Base-by-base conservation (phyloP, 2,888 invertebrate genomes). In the Loripinus fragilis region DNA sequence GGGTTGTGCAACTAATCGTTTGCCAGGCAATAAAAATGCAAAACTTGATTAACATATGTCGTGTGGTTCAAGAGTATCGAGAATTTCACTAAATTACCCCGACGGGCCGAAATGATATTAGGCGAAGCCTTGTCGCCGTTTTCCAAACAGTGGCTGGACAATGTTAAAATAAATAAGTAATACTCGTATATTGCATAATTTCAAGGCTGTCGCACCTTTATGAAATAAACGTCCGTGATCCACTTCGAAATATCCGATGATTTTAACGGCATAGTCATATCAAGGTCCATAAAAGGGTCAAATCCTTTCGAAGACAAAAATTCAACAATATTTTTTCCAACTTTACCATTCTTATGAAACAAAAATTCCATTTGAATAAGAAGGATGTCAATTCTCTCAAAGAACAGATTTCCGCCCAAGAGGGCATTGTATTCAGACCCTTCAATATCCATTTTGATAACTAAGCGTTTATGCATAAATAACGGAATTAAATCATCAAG, bases 401-500 rank as follows among this genome's bases (percentile, higher is more conserved):
- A 74, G 33, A 74, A 74, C 17, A 41, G 42, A 41, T 42, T 52
- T 17, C 68, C 74, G 33, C 74, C 42, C 15, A 52, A 38, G 0
- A 74, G 35, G 3, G 60, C 41, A 28, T 67, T 60, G 17, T 67
- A 55, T 55, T 74, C 74, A 25, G 33, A 17, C 17, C 60, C 60
- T 60, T 60, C 60, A 10, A 60, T 60, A 20, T 60, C 60, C 33
- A 60, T 74, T 41, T 38, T 67, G 35, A 55, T 74, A 50, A 74
- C 41, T 1, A 67, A 35, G 28, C 55, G 67, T 42, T 74, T 74
- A 8, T 42, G 68, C 8, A 35, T 35, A 42, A 74, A 74, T 30
- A 74, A 25, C 38, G 55, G 67, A 20, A 41, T 30, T 12, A 74
- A n/a, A 33, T 74, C 74, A 30, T 74, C 68, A 0, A 74, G 68